These are phyloP conservation scores for Montipora sp. DNA, from an alignment of 64 coral and sea anemone species.

Conservation along the genomic window DNA sequence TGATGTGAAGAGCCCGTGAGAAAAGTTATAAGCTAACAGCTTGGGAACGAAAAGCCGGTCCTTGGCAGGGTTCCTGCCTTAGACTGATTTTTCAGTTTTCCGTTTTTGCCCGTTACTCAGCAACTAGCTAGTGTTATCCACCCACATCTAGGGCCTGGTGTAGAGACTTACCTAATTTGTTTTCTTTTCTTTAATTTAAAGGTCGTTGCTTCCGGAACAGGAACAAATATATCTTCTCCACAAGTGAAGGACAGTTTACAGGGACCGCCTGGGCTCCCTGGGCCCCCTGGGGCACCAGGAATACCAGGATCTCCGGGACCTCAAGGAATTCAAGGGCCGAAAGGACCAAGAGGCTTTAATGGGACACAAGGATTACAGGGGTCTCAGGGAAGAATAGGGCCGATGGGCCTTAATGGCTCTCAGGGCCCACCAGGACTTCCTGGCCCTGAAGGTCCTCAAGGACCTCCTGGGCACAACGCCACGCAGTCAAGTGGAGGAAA, in stretches of 20 bases:
- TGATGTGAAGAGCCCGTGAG: too few species aligned
- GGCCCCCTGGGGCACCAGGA: background rate
- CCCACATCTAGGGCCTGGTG: too few species aligned
- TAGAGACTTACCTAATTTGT: too few species aligned
- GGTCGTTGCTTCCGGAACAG: background rate
- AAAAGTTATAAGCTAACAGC: too few species aligned
- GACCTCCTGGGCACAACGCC: background rate
- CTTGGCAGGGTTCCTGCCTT: too few species aligned
- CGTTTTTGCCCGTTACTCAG: too few species aligned
- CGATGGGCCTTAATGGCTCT: conserved; percentile 23
- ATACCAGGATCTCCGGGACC: background rate
- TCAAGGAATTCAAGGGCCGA: background rate
- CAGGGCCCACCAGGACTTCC: background rate
- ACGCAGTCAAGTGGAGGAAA: background rate
- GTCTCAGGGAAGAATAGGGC: background rate
- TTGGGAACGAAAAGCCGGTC: too few species aligned
- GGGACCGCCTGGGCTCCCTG: background rate
- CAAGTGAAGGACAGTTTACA: background rate
- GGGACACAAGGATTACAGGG: conserved; percentile 40
- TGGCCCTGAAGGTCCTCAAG: conserved; percentile 22
- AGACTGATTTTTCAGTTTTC: too few species aligned
- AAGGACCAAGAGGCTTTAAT: conserved; percentile 6
- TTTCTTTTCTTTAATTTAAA: too few species aligned
- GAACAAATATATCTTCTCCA: background rate
- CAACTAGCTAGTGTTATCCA: too few species aligned